Conservation (phyloP, 2,888 invertebrate species). For the Seira musarum region DNA sequence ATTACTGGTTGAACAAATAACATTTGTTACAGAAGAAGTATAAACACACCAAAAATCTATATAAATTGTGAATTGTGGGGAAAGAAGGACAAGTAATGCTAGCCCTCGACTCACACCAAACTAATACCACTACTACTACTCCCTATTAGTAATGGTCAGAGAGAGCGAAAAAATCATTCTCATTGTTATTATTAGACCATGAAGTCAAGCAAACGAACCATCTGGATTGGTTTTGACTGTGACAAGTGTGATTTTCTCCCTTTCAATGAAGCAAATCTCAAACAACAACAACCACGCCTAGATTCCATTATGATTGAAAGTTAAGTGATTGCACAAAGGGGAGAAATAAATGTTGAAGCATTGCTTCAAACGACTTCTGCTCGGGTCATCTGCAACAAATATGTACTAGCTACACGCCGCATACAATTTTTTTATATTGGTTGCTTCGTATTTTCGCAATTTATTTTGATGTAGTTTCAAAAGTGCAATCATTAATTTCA, state of each 20-base stretch:
- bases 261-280: constrained; percentile 7
- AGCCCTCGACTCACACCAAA: neutral
- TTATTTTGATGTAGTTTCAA: no score
- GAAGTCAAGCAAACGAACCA: constrained; percentile 29
- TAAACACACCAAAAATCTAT: constrained; percentile 10
- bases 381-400: no score
- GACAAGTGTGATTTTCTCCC: constrained; percentile 20
- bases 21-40: neutral
- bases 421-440: no score
- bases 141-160: constrained; percentile 19
- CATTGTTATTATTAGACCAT: constrained; percentile 37
- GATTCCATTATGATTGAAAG: constrained; percentile 4
- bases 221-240: constrained; percentile 33
- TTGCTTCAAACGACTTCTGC: no score
- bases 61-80: neutral
- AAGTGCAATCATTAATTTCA: no score
- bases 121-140: neutral
- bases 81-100: constrained; percentile 6
- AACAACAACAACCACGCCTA: constrained; percentile 10
- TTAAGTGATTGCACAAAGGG: neutral
- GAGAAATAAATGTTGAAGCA: neutral
- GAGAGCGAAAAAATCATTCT: constrained; percentile 8
- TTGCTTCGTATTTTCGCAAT: no score
- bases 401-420: no score
- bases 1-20: constrained; percentile 2